These are phyloP conservation scores for Nemurella pictetii DNA, from an alignment of 2,888 invertebrate genomes.

Conservation along the genomic window DNA sequence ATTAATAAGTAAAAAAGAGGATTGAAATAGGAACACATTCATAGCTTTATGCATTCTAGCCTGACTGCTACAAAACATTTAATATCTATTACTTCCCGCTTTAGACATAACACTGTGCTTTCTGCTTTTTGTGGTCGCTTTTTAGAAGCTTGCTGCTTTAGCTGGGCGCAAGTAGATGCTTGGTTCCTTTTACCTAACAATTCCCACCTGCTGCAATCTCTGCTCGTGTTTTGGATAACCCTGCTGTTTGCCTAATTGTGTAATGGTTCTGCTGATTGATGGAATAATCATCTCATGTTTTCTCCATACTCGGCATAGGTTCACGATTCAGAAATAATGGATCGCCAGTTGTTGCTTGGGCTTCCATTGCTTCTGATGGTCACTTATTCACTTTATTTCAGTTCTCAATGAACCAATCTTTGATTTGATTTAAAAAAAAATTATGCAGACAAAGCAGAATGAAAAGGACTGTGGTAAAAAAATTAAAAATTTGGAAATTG, in stretches of 20 bases:
- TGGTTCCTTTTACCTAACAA: conserved; percentile 40
- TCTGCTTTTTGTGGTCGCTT: conserved; percentile 43
- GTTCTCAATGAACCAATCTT: neutral
- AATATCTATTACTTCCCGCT: conserved; percentile 38
- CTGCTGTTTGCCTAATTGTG: conserved; percentile 44
- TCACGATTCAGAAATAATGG: neutral
- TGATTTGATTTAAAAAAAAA: neutral
- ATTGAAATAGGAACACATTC: neutral
- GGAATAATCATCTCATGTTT: neutral
- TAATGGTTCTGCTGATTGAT: neutral
- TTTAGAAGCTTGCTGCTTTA: conserved; percentile 42
- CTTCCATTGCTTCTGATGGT: neutral
- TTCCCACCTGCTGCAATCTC: conserved; percentile 38
- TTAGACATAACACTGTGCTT: conserved; percentile 41
- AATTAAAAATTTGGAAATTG: neutral
- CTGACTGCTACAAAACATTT: conserved; percentile 34
- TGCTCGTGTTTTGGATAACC: conserved; percentile 48
- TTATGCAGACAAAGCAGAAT: neutral
- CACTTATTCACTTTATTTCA: neutral
- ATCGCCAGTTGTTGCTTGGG: neutral
- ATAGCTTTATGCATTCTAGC: conserved; percentile 14
- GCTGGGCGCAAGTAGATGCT: conserved; percentile 44
- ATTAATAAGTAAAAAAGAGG: neutral
- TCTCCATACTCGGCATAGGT: neutral
- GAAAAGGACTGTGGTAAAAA: neutral